phyloP scores from a whole-genome alignment of 2,888 invertebrate species.

The Limnephilus marmoratus region DNA sequence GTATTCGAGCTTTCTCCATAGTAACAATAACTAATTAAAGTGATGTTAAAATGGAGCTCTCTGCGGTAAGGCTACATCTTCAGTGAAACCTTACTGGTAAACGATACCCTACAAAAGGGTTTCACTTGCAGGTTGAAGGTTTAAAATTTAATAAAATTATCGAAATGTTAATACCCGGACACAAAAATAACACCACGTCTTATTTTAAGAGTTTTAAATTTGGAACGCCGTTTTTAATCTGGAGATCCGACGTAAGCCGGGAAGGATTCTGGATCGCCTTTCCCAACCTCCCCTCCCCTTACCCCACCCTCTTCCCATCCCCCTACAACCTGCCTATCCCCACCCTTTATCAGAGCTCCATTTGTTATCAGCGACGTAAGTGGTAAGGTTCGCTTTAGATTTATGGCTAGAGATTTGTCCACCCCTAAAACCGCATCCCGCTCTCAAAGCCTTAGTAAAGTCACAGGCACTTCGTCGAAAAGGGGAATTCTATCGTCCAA shows the following conservation, averaged over 20 bases:
- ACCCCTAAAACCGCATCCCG: constrained; percentile 40
- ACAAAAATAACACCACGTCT: background rate
- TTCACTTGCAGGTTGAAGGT: background rate
- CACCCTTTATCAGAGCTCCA: constrained; percentile 50
- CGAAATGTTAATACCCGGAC: background rate
- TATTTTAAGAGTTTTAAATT: constrained; percentile 24
- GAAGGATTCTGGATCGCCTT: constrained; percentile 41
- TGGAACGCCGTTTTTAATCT: constrained; percentile 31
- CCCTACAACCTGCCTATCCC: background rate
- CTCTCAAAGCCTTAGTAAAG: background rate
- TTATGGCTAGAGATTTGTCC: constrained; percentile 63
- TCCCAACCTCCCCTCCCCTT: background rate
- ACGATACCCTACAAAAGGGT: background rate
- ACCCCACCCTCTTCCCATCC: background rate
- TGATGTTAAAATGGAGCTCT: too few relatives aligned
- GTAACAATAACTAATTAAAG: too few relatives aligned
- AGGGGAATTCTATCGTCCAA: background rate
- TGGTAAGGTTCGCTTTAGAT: constrained; percentile 65
- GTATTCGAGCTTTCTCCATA: too few relatives aligned
- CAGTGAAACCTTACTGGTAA: too few relatives aligned
- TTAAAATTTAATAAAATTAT: background rate
- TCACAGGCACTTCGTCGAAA: background rate
- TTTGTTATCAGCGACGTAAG: constrained; percentile 65
- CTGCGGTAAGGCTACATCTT: too few relatives aligned
- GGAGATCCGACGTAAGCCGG: constrained; percentile 44